Evolutionary conservation across 2,113 vertebrate species (phyloP).

Genomic region (Grantiella picta): DNA sequence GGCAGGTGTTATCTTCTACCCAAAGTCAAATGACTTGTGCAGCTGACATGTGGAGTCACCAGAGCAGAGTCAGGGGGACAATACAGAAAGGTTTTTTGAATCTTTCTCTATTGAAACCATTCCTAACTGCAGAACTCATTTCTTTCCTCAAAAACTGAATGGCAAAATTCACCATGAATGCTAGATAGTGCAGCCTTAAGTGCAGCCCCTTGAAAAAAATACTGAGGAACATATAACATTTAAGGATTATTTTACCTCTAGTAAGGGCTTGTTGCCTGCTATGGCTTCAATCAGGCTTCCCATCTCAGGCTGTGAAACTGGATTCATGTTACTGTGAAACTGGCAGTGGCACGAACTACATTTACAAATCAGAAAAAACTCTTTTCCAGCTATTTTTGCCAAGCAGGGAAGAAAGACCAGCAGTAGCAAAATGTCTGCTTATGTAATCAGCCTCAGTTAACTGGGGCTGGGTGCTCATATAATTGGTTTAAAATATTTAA

Average conservation of each 20-base stretch:
- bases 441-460: not conserved
- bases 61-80: not conserved
- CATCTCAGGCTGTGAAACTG: not conserved
- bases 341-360: not conserved
- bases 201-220: not conserved
- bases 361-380: not conserved
- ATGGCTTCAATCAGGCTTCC: not conserved
- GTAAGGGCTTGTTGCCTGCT: not conserved
- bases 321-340: not conserved
- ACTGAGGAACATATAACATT: not conserved
- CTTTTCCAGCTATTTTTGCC: not conserved
- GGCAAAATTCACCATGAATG: not conserved
- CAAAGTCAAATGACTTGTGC: not conserved
- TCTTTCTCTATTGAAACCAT: not conserved
- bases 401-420: not conserved
- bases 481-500: conserved; percentile 23
- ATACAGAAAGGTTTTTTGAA: not conserved
- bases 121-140: not conserved
- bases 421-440: not conserved
- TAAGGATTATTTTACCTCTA: not conserved
- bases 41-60: not conserved
- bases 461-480: not conserved
- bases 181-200: not conserved
- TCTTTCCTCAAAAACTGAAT: not conserved
- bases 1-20: not conserved